Percentiles rank a stretch among this genome's conserved stretches.
Conservation (phyloP, 2,888 invertebrate genomes). For the Stenodera caucasica region DNA sequence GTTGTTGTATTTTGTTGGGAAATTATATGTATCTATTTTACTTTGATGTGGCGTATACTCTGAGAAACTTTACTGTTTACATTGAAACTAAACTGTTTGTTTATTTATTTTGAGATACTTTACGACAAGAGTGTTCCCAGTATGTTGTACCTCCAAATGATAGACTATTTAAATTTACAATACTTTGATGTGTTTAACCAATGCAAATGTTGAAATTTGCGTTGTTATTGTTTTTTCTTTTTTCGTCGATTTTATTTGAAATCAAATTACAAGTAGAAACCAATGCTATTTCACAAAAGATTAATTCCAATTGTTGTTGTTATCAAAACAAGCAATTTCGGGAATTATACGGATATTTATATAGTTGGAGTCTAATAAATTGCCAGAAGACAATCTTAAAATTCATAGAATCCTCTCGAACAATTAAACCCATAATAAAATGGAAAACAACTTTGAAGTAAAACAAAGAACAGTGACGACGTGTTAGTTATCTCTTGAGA, state of each 20-base stretch:
- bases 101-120: conserved; percentile 23
- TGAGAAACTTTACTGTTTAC: conserved; percentile 16
- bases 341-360: background rate
- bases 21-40: conserved; percentile 25
- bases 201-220: no score
- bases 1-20: conserved; percentile 21
- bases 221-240: no score
- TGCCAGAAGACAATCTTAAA: conserved; percentile 19
- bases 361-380: conserved; percentile 3
- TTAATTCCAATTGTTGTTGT: background rate
- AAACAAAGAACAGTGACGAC: background rate
- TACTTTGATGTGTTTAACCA: conserved; percentile 20
- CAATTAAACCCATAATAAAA: conserved; percentile 27
- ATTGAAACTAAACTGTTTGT: conserved; percentile 18
- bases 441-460: conserved; percentile 14
- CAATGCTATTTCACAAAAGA: background rate
- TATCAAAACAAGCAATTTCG: background rate
- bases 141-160: background rate
- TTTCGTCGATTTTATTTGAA: no score
- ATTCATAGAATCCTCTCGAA: conserved; percentile 22
- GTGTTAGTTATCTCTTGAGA: background rate
- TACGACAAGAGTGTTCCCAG: background rate
- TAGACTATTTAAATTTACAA: conserved; percentile 12
- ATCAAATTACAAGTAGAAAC: background rate
- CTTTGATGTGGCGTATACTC: conserved; percentile 24